Percentiles rank a stretch among this genome's conserved stretches.
phyloP scores from a whole-genome alignment of 2,888 invertebrate species.

The Tenthredo amoena region DNA sequence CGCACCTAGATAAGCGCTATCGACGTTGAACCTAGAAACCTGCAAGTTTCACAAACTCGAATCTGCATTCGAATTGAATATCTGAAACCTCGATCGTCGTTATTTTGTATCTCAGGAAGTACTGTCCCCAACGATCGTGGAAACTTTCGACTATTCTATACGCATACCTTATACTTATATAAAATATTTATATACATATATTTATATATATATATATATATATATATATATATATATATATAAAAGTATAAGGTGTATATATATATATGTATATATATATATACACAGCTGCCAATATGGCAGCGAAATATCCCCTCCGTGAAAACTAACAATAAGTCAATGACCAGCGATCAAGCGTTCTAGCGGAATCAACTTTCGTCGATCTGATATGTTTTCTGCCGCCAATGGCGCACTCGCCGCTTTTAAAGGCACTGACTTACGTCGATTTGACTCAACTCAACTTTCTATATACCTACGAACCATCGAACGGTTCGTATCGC shows the following conservation, averaged over 20 bases:
- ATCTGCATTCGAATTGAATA: slow-evolving; percentile 50
- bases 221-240: not conserved
- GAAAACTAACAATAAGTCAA: slow-evolving; percentile 51
- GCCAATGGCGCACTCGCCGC: slow-evolving; percentile 32
- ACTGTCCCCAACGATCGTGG: not conserved
- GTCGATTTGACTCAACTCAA: slow-evolving; percentile 38
- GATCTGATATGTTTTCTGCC: slow-evolving; percentile 53
- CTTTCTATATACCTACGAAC: slow-evolving; percentile 41
- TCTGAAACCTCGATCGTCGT: slow-evolving; percentile 23
- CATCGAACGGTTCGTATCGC: slow-evolving; percentile 22
- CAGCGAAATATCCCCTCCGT: slow-evolving; percentile 44
- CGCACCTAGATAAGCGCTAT: slow-evolving; percentile 45
- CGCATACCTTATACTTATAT: not conserved
- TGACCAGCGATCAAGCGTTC: slow-evolving; percentile 48
- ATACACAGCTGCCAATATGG: slow-evolving; percentile 29
- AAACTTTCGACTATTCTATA: slow-evolving; percentile 47
- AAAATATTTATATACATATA: not conserved
- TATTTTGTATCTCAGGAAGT: slow-evolving; percentile 24
- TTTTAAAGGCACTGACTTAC: slow-evolving; percentile 38
- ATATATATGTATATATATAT: not conserved
- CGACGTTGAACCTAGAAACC: slow-evolving; percentile 15
- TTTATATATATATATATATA: not conserved
- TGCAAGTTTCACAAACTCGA: slow-evolving; percentile 24
- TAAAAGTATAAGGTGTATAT: too few relatives aligned
- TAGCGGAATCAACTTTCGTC: slow-evolving; percentile 54